Percentiles rank a stretch among this genome's conserved stretches.
phyloP scores from a whole-genome alignment of 2,113 vertebrate genomes.

The Notarius lentiginosus region DNA sequence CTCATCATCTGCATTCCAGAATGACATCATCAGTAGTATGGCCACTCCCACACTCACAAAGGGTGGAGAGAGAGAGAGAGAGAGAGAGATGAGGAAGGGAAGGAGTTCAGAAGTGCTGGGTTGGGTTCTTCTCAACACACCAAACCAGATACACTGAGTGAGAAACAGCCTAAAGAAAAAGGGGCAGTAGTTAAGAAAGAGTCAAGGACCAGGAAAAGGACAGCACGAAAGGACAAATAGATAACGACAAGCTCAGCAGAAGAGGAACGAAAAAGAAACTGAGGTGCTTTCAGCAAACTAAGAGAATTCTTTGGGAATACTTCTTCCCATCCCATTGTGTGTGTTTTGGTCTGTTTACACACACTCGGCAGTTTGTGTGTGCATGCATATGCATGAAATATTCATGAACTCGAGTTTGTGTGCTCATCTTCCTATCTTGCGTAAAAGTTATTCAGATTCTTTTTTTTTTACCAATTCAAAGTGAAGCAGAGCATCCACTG shows the following conservation, averaged over 20 bases:
- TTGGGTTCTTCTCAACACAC: constrained; percentile 46
- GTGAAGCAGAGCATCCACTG: not conserved
- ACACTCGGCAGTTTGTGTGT: not conserved
- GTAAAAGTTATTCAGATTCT: not conserved
- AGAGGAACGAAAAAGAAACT: not conserved
- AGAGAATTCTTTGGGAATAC: constrained; percentile 31
- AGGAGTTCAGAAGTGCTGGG: constrained; percentile 47
- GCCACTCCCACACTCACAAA: constrained; percentile 70
- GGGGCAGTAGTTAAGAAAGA: not conserved
- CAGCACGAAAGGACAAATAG: constrained; percentile 20
- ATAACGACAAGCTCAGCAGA: not conserved
- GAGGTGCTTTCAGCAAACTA: constrained; percentile 37
- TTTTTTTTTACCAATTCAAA: not conserved
- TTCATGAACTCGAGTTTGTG: not conserved
- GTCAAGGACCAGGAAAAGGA: constrained; percentile 23
- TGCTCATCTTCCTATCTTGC: not conserved
- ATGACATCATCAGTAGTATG: constrained; percentile 75
- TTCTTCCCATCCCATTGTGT: not conserved
- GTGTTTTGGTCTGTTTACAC: constrained; percentile 28
- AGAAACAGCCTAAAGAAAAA: constrained; percentile 18
- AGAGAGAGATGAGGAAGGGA: constrained; percentile 43
- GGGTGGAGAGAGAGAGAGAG: constrained; percentile 62
- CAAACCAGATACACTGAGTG: constrained; percentile 13
- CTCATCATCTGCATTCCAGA: constrained; percentile 74
- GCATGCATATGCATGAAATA: not conserved